These are phyloP conservation scores for Alfaro cultratus DNA, from an alignment of 2,797 vertebrate genomes.

Conservation along the genomic window DNA sequence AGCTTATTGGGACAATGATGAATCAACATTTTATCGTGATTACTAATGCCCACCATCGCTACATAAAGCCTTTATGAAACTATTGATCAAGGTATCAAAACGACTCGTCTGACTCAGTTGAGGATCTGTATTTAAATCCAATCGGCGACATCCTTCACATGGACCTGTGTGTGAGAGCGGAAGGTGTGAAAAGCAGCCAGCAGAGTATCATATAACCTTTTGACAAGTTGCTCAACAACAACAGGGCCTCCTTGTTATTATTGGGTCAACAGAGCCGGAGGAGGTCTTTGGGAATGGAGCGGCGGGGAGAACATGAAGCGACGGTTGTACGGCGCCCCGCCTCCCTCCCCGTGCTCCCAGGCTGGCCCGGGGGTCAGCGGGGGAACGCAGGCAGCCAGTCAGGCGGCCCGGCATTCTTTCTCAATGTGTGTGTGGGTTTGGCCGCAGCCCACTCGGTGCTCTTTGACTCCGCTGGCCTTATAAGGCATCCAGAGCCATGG, in stretches of 20 bases:
- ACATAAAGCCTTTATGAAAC: background rate
- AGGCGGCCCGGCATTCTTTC: conserved; percentile 78
- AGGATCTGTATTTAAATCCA: conserved; percentile 1
- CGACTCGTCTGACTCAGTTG: background rate
- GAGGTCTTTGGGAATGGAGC: conserved; percentile 72
- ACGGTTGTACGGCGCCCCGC: conserved; percentile 29
- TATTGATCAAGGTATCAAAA: background rate
- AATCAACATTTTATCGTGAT: too few relatives aligned
- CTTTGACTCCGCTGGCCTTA: conserved; percentile 91
- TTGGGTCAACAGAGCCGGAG: conserved; percentile 74
- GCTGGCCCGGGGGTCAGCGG: conserved; percentile 76
- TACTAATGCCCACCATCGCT: too few relatives aligned
- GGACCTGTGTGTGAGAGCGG: conserved; percentile 57
- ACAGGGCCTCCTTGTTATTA: conserved; percentile 70
- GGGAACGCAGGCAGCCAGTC: conserved; percentile 67
- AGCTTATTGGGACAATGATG: too few relatives aligned
- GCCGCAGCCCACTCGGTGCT: conserved; percentile 83
- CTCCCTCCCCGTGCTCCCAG: conserved; percentile 56
- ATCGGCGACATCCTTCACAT: conserved; percentile 26
- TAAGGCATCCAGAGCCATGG: conserved; percentile 89
- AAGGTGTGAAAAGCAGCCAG: conserved; percentile 71
- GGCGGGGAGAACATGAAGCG: conserved; percentile 63
- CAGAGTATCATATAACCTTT: conserved; percentile 69
- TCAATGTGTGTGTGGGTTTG: conserved; percentile 51
- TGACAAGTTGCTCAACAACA: conserved; percentile 72